These are phyloP conservation scores for Stomatorhinus ivindoensis DNA, from an alignment of 2,113 vertebrate species.

Conservation along the genomic window DNA sequence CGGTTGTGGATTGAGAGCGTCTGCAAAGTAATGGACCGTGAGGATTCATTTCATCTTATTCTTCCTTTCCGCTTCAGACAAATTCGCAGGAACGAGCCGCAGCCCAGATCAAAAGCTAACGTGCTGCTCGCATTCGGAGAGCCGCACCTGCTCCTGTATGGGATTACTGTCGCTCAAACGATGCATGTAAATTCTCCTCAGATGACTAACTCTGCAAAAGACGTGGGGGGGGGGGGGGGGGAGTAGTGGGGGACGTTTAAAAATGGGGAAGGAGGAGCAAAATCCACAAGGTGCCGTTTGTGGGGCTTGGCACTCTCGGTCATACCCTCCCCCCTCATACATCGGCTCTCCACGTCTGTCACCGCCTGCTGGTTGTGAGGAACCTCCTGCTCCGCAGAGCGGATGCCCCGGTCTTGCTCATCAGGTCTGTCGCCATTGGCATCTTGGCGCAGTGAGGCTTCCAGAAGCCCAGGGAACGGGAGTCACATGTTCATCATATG, in stretches of 20 bases:
- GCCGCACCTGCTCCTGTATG: neutral
- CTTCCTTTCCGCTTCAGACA: neutral
- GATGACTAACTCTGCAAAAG: slow-evolving; percentile 7
- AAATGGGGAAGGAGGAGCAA: neutral
- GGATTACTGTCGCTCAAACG: slow-evolving; percentile 6
- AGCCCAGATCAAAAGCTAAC: neutral
- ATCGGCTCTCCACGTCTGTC: neutral
- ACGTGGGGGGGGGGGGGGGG: neutral
- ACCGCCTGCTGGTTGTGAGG: neutral
- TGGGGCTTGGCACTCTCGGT: no score
- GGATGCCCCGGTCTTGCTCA: neutral
- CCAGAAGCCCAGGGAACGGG: neutral
- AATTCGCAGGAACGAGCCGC: neutral
- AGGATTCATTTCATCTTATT: neutral
- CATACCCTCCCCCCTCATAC: neutral
- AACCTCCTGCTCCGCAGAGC: neutral
- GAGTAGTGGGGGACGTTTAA: neutral
- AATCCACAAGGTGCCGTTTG: neutral
- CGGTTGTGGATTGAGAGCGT: neutral
- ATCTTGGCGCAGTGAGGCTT: neutral
- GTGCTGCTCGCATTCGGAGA: neutral
- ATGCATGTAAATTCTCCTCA: slow-evolving; percentile 13
- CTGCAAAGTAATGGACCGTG: neutral
- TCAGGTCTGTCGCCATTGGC: neutral
- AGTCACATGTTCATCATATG: neutral